Evolutionary conservation across 2,888 invertebrate species (phyloP).

Genomic region (Orchestes rusci): DNA sequence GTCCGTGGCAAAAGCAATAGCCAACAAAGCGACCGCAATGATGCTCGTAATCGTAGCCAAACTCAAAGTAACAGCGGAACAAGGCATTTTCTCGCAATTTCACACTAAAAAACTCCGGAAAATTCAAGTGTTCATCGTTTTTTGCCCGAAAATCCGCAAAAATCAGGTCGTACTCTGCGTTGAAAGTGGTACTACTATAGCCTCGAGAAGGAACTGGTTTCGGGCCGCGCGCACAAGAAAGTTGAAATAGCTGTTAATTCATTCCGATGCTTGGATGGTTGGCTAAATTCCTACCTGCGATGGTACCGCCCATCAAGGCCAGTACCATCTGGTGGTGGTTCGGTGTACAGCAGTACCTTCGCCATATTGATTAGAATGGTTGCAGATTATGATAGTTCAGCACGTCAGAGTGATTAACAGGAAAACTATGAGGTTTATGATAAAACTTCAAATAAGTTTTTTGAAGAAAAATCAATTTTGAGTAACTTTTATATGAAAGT

Average conservation of each 20-base stretch:
- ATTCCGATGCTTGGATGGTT: conserved; percentile 20
- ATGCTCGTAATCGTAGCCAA: conserved; percentile 94
- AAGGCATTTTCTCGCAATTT: conserved; percentile 61
- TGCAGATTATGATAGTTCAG: no score
- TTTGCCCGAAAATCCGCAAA: neutral
- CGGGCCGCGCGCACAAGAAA: conserved; percentile 19
- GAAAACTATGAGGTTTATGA: no score
- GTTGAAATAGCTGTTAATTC: conserved; percentile 24
- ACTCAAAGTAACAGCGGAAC: conserved; percentile 90
- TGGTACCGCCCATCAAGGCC: neutral
- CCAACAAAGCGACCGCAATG: conserved; percentile 85
- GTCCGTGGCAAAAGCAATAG: conserved; percentile 93
- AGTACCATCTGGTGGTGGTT: conserved; percentile 1
- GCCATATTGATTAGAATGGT: no score
- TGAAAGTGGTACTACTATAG: conserved; percentile 23
- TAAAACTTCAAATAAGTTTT: no score
- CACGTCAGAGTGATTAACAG: no score
- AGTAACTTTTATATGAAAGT: no score
- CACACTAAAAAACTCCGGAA: conserved; percentile 11
- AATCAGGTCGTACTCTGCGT: conserved; percentile 3
- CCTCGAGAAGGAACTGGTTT: conserved; percentile 25
- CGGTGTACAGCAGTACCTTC: no score
- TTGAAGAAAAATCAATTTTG: no score
- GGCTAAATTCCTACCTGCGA: conserved; percentile 11
- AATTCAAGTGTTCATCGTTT: neutral